Evolutionary conservation across 64 coral and sea anemone species (phyloP).

Genomic region (Stylophora pistillata): DNA sequence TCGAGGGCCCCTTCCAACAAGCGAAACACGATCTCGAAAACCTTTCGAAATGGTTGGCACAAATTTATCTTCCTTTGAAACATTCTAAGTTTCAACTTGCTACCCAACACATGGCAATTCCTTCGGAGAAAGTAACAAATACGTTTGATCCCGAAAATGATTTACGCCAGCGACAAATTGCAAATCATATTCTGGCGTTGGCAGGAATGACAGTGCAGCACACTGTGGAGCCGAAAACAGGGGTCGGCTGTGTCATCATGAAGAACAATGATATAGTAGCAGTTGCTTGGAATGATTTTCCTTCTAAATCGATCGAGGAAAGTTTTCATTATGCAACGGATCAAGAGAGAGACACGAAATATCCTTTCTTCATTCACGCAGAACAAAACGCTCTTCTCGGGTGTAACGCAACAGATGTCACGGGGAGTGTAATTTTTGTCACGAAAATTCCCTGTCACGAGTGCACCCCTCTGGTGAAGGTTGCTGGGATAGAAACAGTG

Average conservation of each 20-base stretch:
- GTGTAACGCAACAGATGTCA: neutral
- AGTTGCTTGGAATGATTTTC: conserved; percentile 30
- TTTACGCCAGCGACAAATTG: neutral
- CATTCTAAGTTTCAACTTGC: neutral
- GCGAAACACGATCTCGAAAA: neutral
- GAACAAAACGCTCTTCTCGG: conserved; percentile 39
- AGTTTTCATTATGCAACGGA: conserved; percentile 16
- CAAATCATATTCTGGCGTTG: conserved; percentile 21
- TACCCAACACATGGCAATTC: neutral
- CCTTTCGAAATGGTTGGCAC: conserved; percentile 17
- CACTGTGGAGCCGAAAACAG: conserved; percentile 34
- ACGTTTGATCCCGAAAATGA: conserved; percentile 7
- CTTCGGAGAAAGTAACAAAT: neutral
- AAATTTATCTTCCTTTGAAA: conserved; percentile 5
- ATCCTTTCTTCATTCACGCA: conserved; percentile 28
- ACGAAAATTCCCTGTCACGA: conserved; percentile 32
- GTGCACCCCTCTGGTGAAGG: conserved; percentile 22
- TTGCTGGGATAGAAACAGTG: conserved; percentile 23
- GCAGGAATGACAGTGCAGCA: neutral
- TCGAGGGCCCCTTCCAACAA: neutral
- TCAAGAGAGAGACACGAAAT: conserved; percentile 23
- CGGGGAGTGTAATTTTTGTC: conserved; percentile 4
- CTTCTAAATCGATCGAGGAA: conserved; percentile 7
- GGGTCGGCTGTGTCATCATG: conserved; percentile 22
- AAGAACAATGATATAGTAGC: conserved; percentile 4